A percentile compares a stretch with the other conserved stretches of the same genome.
These are phyloP conservation scores for Columbina picui DNA, from an alignment of 2,113 vertebrate species.

Conservation along the genomic window DNA sequence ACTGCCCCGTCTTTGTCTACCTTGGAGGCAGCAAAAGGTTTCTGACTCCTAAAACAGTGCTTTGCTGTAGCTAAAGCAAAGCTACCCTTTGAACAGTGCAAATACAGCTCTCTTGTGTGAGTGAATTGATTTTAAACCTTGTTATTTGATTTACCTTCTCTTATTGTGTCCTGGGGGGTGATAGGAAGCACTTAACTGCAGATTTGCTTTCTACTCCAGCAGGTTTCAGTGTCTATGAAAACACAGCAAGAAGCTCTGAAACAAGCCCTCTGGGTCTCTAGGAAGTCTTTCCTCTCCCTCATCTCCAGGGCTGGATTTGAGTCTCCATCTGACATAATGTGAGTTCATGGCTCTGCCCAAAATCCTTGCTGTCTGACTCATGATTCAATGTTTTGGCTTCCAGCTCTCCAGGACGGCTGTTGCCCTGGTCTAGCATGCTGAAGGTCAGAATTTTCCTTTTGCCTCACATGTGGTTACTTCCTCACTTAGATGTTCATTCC, in stretches of 20 bases:
- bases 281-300: background rate
- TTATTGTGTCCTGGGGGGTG: background rate
- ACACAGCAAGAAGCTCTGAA: background rate
- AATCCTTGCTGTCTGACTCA: background rate
- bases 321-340: background rate
- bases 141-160: background rate
- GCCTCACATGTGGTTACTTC: background rate
- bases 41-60: background rate
- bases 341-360: background rate
- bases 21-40: background rate
- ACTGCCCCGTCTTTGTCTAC: background rate
- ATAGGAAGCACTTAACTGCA: background rate
- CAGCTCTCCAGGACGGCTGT: background rate
- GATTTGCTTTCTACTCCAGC: background rate
- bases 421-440: background rate
- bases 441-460: background rate
- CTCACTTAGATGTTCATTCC: background rate
- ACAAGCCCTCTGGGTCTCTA: background rate
- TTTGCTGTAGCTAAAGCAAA: background rate
- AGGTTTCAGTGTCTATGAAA: background rate
- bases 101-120: background rate
- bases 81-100: background rate
- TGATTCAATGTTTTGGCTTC: background rate
- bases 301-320: background rate
- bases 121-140: background rate